Base-by-base conservation (phyloP, 2,113 vertebrate genomes). In the Pelodiscus sinensis region DNA sequence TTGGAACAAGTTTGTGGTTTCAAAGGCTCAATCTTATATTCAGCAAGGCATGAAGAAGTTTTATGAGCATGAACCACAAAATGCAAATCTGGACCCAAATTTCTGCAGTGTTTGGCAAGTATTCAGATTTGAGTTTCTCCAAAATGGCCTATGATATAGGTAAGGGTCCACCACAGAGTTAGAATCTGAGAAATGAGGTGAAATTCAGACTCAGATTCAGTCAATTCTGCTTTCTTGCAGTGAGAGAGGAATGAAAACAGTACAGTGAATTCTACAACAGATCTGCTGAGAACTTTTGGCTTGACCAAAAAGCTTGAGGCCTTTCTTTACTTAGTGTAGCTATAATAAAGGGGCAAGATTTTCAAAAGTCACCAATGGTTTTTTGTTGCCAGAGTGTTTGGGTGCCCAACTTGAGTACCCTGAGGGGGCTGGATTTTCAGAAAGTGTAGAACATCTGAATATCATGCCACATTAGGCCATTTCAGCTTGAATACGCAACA, bases 31-130 rank as follows among this genome's bases (percentile, higher is more conserved):
- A 56, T 86, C 58, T 5, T 51, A 19, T 62, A 44, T 18, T 1
- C 54, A 91, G 75, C 79, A 82, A 75, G 81, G 54, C 0, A 0
- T 19, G 22, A 50, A 77, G 35, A 21, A 6, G 22, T 71, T 57
- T 1, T 85, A 1, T 35, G 88, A 91, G 84, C 87, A 25, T 91
- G 7, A 18, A 82, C 78, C 92, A 25, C 79, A 93, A 93, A 86
- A 58, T 68, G 57, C 54, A 79, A 85, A 83, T 71, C 82, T 92
- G 92, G 31, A 75, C 19, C 25, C 84, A 55, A 38, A 80, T 78
- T 75, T 58, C 84, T 88, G 84, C 87, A 90, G 10, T 29, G 68
- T 87, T 96, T 94, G 77, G 83, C 82, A 68, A 79, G 58, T 58
- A 86, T 88, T 56, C 86, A 77, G 60, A 68, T 12, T 19, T 54